Percentiles rank a stretch among this genome's conserved stretches.
Evolutionary conservation across 2,113 vertebrate species (phyloP).

Genomic region (Crocuta crocuta): DNA sequence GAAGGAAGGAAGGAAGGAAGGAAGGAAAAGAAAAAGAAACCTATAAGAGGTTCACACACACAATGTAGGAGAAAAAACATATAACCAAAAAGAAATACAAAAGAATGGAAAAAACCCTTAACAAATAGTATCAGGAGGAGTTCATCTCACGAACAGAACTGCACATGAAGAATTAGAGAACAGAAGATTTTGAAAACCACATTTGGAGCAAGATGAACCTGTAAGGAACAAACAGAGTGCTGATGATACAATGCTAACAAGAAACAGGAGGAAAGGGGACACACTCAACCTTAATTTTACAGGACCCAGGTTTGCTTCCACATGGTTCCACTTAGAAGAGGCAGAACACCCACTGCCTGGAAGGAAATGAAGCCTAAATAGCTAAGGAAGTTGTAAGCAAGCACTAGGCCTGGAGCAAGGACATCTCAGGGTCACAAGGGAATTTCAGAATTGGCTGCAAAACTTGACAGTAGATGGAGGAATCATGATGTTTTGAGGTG

Average conservation of each 20-base stretch:
- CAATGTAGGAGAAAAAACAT: not conserved
- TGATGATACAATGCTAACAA: rapidly evolving
- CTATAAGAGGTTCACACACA: not conserved
- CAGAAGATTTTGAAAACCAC: not conserved
- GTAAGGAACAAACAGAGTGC: not conserved
- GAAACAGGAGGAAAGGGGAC: not conserved
- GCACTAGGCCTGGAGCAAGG: not conserved
- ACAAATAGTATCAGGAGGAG: not conserved
- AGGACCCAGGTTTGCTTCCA: not conserved
- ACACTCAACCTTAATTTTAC: not conserved
- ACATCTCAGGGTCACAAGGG: not conserved
- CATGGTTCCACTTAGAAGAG: not conserved
- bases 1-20: no score
- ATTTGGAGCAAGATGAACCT: not conserved
- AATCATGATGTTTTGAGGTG: not conserved
- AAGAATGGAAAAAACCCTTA: not conserved
- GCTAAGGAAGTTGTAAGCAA: not conserved
- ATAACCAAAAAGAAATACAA: constrained; percentile 12
- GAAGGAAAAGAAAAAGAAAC: no score
- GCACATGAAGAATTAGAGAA: not conserved
- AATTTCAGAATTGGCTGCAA: not conserved
- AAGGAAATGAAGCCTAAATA: not conserved
- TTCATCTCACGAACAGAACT: not conserved
- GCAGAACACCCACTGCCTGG: not conserved
- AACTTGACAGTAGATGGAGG: not conserved